Evolutionary conservation across 2,888 invertebrate species (phyloP).

Genomic region (Geotrupes spiniger): DNA sequence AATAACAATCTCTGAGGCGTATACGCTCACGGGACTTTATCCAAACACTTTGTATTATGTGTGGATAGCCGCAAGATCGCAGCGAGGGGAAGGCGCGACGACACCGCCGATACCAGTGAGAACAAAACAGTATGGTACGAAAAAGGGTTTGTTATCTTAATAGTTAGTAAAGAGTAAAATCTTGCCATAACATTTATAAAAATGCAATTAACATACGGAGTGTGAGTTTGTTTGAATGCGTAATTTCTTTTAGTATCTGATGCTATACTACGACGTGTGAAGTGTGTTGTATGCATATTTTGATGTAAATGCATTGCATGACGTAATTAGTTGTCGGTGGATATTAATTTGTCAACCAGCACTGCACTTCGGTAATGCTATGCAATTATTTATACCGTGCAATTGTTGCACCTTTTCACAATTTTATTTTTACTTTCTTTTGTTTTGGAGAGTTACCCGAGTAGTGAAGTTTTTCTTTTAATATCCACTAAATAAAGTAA

Average conservation of each 20-base stretch:
- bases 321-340: constrained; percentile 48
- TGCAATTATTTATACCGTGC: constrained; percentile 24
- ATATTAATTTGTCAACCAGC: constrained; percentile 50
- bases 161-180: neutral
- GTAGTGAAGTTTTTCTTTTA: constrained; percentile 33
- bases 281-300: constrained; percentile 35
- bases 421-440: constrained; percentile 26
- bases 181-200: neutral
- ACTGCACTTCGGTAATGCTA: constrained; percentile 46
- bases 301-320: constrained; percentile 48
- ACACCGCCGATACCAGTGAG: constrained; percentile 91
- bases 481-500: constrained; percentile 42
- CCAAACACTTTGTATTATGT: constrained; percentile 97
- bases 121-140: constrained; percentile 98
- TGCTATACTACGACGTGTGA: constrained; percentile 15
- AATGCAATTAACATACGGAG: constrained; percentile 3
- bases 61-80: constrained; percentile 92
- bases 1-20: constrained; percentile 79
- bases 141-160: constrained; percentile 5
- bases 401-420: constrained; percentile 30
- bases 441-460: constrained; percentile 26
- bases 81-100: constrained; percentile 91
- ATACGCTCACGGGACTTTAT: constrained; percentile 85
- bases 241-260: constrained; percentile 16
- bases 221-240: constrained; percentile 21